Base-by-base conservation (phyloP, 2,113 vertebrate genomes). In the Guaruba guarouba region DNA sequence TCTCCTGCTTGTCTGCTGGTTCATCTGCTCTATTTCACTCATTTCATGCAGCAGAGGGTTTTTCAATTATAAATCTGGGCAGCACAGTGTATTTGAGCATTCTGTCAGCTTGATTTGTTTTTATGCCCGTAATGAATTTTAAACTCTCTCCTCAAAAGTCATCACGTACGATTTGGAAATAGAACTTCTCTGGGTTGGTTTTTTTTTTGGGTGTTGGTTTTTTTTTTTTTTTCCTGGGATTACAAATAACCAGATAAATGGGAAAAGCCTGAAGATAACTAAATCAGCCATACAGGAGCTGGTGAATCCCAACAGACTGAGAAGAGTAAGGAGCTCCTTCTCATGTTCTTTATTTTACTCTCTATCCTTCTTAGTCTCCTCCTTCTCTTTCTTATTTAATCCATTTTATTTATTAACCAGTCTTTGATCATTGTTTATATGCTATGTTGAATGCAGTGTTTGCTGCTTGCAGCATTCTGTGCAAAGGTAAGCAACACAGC, bases 1-100 rank as follows among this genome's bases (percentile, higher is more conserved):
- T 97, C 77, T 92, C 44, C 51, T 69, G 62, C 52, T 94, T 93
- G 88, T 96, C 92, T 94, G 77, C 66, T 90, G 52, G 88, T 69
- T 97, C 95, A 92, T 93, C 90, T 92, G 92, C 73, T 95, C 92
- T 96, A 14, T 87, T 97, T 94, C 92, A 78, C 86, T 95, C 92
- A 96, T 95, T 97, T 97, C 93, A 97, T 96, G 95, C 95, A 94
- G 95, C 81, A 86, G 83, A 96, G 88, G n/a, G 24, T 95, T 97
- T 96, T 97, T 93, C 96, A 96, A 97, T 97, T 97, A 96, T 93
- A 95, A 93, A 94, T 91, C 73, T 73, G 87, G 86, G 80, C 82
- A 93, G 90, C 80, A 82, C 48, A 73, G 69, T 93, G 35, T 91
- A 94, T 96, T 87, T 94, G 95, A 93, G 69, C 80, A 89, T 95